Evolutionary conservation across 2,113 vertebrate species (phyloP), one percentile per base, ranked within the genome.

Genomic region (Xiphorhynchus elegans): DNA sequence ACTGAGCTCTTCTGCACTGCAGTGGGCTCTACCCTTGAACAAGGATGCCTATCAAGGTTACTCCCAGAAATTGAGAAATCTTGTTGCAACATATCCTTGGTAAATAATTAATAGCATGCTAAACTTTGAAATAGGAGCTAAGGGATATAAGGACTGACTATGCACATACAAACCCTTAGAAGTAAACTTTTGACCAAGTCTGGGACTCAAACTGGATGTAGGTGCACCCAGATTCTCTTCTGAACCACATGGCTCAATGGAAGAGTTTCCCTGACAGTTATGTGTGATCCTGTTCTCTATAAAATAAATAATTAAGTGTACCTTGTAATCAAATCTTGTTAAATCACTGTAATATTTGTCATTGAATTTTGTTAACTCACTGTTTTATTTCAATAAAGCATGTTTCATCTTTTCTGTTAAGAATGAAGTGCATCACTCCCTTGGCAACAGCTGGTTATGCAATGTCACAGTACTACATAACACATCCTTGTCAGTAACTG

Each of bases 241-340:
- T 37, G 21, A 28, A 28, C 15, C 5, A 59, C 5, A 7, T n/a
- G 21, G 10, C 37, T 7, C 21, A 28, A 3, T 0, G 0, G 23
- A 4, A 67, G 4, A 0, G 1, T 59, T 12, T 33, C 11, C 10
- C 60, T 46, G 28, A 7, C 3, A 46, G 23, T 2, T 52, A 8
- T n/a, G 16, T n/a, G 33, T 59, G 18, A 46, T 4, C 12, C 23
- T 46, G 2, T 17, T 52, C 15, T 25, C 16, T n/a, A 9, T 11
- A 7, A 12, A 52, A 13, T 8, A 37, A 82, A 67, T 59, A 60
- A 67, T 44, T 10, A 26, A 60, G 8, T 13, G 18, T 46, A 20
- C 8, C 52, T 59, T 0, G 0, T 4, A 21, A 3, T 2, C 10
- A 11, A 33, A 28, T 59, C 17, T 28, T 33, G 4, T 19, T 81